These are phyloP conservation scores for Hirudinaria manillensis DNA, from an alignment of 2,888 invertebrate genomes.

Conservation along the genomic window DNA sequence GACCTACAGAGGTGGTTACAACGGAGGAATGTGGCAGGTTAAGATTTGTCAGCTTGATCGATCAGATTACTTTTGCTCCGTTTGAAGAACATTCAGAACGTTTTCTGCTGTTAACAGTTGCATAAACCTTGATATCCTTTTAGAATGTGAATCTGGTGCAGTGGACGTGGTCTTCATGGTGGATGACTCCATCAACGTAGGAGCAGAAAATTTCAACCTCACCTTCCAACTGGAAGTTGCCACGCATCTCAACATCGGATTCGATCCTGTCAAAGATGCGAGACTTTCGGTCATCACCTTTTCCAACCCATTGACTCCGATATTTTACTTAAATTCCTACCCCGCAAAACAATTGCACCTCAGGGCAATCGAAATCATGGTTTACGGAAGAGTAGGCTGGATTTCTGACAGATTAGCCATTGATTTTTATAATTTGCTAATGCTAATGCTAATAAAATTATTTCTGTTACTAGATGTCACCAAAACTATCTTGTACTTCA, in stretches of 20 bases:
- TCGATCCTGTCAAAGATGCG: not conserved
- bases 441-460: no score
- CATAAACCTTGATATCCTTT: not conserved
- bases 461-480: no score
- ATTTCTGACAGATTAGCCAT: no score
- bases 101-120: no score
- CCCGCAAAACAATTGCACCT: no score
- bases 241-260: constrained; percentile 2
- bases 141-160: not conserved
- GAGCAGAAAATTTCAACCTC: not conserved
- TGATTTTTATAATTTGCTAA: no score
- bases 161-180: constrained; percentile 1
- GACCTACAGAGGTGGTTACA: constrained; percentile 39
- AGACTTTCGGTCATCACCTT: not conserved
- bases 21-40: constrained; percentile 46
- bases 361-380: no score
- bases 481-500: no score
- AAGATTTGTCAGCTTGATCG: not conserved
- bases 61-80: no score
- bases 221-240: not conserved
- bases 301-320: not conserved
- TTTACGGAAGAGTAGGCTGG: no score
- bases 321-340: no score
- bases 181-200: not conserved
- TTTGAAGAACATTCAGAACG: no score